These are phyloP conservation scores for Drosophila helvetica DNA, from an alignment of 2,888 invertebrate genomes.

Conservation along the genomic window DNA sequence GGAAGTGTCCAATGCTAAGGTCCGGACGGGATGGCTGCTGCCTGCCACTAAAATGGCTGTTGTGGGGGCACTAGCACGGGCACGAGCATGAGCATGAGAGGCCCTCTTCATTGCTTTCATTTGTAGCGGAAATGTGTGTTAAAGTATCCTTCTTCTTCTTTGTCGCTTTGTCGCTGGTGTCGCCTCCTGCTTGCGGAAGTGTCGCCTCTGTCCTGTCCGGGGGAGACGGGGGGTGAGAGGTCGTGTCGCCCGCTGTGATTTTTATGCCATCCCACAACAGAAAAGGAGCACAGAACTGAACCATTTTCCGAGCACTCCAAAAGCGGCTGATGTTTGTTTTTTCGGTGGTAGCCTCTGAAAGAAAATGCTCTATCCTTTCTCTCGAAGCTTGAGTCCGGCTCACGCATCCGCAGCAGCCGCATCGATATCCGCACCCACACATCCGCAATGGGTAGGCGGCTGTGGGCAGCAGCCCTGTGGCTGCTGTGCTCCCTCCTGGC, in stretches of 20 bases:
- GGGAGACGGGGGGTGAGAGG: neutral
- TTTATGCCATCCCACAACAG: conserved; percentile 56
- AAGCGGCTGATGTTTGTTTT: conserved; percentile 10
- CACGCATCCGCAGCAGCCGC: conserved; percentile 18
- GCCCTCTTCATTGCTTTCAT: conserved; percentile 71
- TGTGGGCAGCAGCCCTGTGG: conserved; percentile 64
- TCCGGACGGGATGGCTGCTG: conserved; percentile 11
- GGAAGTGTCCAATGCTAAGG: conserved; percentile 63
- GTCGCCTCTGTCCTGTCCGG: conserved; percentile 70
- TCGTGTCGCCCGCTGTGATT: conserved; percentile 61
- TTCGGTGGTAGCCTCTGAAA: neutral
- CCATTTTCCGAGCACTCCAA: conserved; percentile 36
- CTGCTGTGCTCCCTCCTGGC: conserved; percentile 64
- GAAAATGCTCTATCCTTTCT: neutral
- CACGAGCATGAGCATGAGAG: neutral
- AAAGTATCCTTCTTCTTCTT: conserved; percentile 66
- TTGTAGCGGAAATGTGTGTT: conserved; percentile 78
- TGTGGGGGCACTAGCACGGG: conserved; percentile 13
- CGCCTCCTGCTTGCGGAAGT: conserved; percentile 73
- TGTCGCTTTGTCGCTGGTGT: conserved; percentile 41
- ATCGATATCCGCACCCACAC: conserved; percentile 11
- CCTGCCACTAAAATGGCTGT: neutral
- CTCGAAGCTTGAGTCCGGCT: conserved; percentile 5
- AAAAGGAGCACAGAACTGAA: conserved; percentile 23
- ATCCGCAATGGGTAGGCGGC: conserved; percentile 58